These are phyloP conservation scores for Campopleginae sp. DNA, from an alignment of 2,888 invertebrate species.

Conservation along the genomic window DNA sequence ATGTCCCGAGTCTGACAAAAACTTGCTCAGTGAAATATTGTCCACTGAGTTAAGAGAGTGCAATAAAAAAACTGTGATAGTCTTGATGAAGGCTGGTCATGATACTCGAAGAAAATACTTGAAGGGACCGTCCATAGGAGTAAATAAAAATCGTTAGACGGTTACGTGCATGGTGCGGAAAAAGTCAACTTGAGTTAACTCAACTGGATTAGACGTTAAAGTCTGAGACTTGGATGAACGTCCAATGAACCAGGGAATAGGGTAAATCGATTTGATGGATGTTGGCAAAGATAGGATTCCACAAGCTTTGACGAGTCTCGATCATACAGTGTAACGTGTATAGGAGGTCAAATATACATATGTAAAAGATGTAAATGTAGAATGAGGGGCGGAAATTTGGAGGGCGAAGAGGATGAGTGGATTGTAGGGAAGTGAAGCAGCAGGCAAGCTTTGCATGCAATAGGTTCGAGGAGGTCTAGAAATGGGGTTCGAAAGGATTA, in stretches of 20 bases:
- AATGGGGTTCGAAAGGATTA: slow-evolving; percentile 52
- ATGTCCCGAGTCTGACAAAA: neutral
- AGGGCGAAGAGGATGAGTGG: slow-evolving; percentile 39
- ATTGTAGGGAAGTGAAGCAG: slow-evolving; percentile 43
- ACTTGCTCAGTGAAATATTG: neutral
- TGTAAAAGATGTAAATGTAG: slow-evolving; percentile 1
- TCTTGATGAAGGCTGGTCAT: neutral
- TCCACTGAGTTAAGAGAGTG: neutral
- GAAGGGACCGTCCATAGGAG: no score
- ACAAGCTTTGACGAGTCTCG: slow-evolving; percentile 54
- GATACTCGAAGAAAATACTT: neutral
- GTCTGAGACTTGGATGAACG: neutral
- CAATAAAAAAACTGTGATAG: neutral
- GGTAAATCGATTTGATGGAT: slow-evolving; percentile 10
- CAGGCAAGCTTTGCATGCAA: slow-evolving; percentile 21
- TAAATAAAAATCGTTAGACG: no score
- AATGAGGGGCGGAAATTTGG: slow-evolving; percentile 13
- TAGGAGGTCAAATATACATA: neutral
- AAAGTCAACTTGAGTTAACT: neutral
- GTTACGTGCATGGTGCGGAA: no score
- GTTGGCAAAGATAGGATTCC: slow-evolving; percentile 37
- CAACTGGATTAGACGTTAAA: neutral
- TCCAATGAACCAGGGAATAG: neutral
- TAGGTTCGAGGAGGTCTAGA: neutral
- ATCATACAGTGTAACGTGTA: slow-evolving; percentile 31